Base-by-base conservation (phyloP, 2,797 vertebrate genomes). In the Trichosurus vulpecula region DNA sequence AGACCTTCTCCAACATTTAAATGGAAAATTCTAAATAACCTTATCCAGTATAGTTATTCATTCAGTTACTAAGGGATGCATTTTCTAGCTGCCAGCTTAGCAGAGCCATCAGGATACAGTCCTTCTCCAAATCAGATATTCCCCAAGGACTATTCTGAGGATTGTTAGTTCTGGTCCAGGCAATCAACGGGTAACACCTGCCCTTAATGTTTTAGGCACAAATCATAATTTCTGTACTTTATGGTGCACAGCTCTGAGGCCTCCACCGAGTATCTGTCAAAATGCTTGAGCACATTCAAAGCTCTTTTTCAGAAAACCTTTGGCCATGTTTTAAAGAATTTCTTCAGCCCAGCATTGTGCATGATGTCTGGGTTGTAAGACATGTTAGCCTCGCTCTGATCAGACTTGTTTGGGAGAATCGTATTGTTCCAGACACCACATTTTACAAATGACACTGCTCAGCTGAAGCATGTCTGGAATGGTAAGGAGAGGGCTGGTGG, bases 1-100 rank as follows among this genome's bases (percentile, higher is more conserved):
- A 53, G 58, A 95, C 93, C 91, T 92, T 97, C 91, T 96, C 95
- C 96, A 95, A 55, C 91, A 94, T 97, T 96, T 91, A 96, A 98
- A 90, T 95, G 97, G 93, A 91, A 53, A 92, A 95, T 95, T 97
- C 97, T 95, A 96, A 97, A 95, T 97, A 96, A 96, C 52, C 31
- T 41, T 31, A 87, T 93, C 93, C 96, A 96, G 96, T 95, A 97
- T 61, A 92, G 91, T 92, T 91, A 19, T 94, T 95, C 52, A 61
- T 92, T 97, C 66, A 94, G 58, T 51, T 74, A 52, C 90, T 93
- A 95, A 81, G 27, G 61, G 22, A 87, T 27, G 74, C 22, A 51
- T 87, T 87, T 87, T 87, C 87, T 47, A 87, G 66, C 66, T 81
- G 66, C 95, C 95, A 97, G 92, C 61, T 41, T 94, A 93, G 95